Evolutionary conservation across 2,888 invertebrate genomes (phyloP).

Genomic region (Oligia fasciuncula): DNA sequence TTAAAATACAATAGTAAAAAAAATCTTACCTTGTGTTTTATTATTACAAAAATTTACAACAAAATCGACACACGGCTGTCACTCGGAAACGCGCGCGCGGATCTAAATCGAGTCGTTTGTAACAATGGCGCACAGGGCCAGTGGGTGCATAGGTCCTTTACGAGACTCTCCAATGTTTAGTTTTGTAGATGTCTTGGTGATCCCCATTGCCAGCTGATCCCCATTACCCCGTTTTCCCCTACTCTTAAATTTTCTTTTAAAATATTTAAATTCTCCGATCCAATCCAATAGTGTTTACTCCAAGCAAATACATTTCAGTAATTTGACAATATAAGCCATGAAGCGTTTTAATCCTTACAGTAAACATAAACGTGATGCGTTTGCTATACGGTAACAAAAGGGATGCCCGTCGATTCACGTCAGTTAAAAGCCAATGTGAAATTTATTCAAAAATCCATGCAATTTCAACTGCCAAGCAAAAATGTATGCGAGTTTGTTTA

Average conservation of each 20-base stretch:
- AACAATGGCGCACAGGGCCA: too few species aligned
- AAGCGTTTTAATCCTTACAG: slow-evolving; percentile 41
- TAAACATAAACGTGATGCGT: slow-evolving; percentile 33
- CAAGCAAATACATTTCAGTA: slow-evolving; percentile 30
- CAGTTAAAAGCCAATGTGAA: slow-evolving; percentile 49
- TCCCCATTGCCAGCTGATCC: too few species aligned
- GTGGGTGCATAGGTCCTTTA: too few species aligned
- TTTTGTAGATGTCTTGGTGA: too few species aligned
- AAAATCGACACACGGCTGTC: too few species aligned
- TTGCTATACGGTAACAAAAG: slow-evolving; percentile 38
- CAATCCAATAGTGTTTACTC: background rate
- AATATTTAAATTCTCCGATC: background rate
- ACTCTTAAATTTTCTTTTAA: background rate
- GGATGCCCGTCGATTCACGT: slow-evolving; percentile 43
- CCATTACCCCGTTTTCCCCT: too few species aligned
- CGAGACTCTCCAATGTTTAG: too few species aligned
- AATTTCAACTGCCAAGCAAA: slow-evolving; percentile 47
- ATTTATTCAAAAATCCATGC: slow-evolving; percentile 53
- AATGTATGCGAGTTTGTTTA: slow-evolving; percentile 48
- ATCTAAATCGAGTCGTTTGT: too few species aligned
- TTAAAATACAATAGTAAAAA: too few species aligned
- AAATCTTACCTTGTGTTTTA: too few species aligned
- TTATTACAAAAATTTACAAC: too few species aligned
- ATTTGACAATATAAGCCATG: slow-evolving; percentile 32
- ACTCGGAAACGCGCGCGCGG: too few species aligned